Evolutionary conservation across 2,113 vertebrate genomes (phyloP).

Genomic region (Aegypius monachus): DNA sequence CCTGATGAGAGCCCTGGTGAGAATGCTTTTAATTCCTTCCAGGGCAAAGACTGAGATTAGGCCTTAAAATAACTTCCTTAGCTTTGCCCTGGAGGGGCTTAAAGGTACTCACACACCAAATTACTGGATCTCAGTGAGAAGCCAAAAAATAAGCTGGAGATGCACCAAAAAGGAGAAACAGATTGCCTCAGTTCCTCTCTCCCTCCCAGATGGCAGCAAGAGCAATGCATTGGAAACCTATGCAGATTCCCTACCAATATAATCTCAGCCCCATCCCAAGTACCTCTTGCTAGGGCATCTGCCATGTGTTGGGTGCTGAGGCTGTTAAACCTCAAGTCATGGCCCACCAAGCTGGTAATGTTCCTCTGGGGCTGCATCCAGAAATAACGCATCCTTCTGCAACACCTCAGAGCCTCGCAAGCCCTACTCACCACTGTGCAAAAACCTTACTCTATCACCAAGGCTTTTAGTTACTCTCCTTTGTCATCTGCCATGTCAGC

Average conservation of each 20-base stretch:
- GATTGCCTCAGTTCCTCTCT: not conserved
- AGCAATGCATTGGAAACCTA: fast-evolving
- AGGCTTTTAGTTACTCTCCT: not conserved
- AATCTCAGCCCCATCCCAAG: not conserved
- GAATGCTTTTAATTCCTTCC: not conserved
- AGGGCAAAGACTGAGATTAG: not conserved
- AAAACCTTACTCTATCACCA: not conserved
- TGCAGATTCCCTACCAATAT: fast-evolving
- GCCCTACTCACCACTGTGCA: fast-evolving
- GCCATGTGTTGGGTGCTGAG: fast-evolving
- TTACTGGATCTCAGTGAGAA: not conserved
- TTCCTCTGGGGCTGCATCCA: not conserved
- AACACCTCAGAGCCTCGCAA: not conserved
- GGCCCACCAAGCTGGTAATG: fast-evolving
- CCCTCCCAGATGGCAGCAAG: not conserved
- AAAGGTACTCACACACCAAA: not conserved
- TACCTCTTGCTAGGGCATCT: not conserved
- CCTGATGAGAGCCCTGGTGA: not conserved
- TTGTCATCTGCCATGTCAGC: not conserved
- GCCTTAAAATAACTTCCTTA: not conserved
- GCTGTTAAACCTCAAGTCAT: not conserved
- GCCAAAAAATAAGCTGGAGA: not conserved
- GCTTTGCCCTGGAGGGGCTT: not conserved
- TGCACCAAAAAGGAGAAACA: not conserved
- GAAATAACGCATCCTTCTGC: not conserved